Base-by-base conservation (phyloP, 2,797 vertebrate genomes). In the Apogon talboti region DNA sequence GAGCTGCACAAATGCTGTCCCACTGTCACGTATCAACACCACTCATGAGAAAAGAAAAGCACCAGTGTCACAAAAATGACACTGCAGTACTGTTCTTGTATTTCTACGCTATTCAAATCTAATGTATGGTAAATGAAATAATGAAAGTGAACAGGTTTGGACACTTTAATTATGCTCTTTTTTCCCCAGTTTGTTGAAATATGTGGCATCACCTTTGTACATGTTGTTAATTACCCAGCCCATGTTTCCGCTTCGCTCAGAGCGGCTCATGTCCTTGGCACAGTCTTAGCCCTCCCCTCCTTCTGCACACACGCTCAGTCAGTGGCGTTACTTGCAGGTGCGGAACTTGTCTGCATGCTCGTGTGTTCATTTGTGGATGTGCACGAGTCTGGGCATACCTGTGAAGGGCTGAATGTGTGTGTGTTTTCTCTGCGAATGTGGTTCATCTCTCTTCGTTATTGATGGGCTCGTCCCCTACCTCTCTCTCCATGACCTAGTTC, bases 401-500 rank as follows among this genome's bases (percentile, higher is more conserved):
- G 16, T 60, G 57, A 74, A 30, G 46, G 41, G 15, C 38, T 33
- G 63, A 21, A 48, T 59, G 41, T 15, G 64, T 9, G 51, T 38
- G 48, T 46, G 46, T 55, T 15, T 65, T 54, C 54, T 69, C 57
- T 50, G 67, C 16, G 43, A 66, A 78, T 81, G 75, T 70, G 76
- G 69, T 79, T 81, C 82, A 61, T 87, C 70, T 72, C 67, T 82
- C 77, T 81, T 76, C 7, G 59, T 88, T 83, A 90, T 85, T 81
- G 84, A 91, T 89, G 86, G 86, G 71, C 84, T 84, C 48, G 53
- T 84, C 83, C 76, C 52, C 40, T 79, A 76, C 70, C 54, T 81
- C 76, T 76, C 66, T 78, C 66, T 65, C 82, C 52, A 1, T 91
- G 89, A 92, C 91, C 91, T 93, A 78, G 49, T 91, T 95, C 70